phyloP scores from a whole-genome alignment of 2,888 invertebrate genomes.

The Acronicta alni region DNA sequence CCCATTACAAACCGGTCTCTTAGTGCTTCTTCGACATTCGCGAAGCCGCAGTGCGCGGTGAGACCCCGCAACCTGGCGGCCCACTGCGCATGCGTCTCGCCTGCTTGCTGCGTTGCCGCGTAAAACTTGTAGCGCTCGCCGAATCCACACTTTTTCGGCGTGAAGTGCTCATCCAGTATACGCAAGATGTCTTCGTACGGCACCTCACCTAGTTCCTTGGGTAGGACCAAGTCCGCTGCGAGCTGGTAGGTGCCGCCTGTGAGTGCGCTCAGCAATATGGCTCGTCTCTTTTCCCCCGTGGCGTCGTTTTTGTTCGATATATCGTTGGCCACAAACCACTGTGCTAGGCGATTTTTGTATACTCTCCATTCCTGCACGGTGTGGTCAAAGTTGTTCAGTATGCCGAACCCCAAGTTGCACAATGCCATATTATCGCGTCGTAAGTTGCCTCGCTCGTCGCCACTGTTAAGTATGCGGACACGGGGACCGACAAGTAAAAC shows the following conservation, averaged over 20 bases:
- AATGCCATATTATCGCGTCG: no score
- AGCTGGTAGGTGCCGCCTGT: neutral
- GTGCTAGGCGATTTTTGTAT: neutral
- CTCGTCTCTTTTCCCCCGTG: neutral
- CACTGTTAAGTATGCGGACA: neutral
- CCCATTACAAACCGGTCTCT: slow-evolving; percentile 52
- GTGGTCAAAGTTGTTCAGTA: neutral
- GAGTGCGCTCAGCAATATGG: slow-evolving; percentile 2
- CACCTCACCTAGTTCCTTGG: neutral
- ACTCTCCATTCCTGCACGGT: neutral
- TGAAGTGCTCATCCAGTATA: slow-evolving; percentile 9
- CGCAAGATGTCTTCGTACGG: neutral
- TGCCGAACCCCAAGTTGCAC: neutral
- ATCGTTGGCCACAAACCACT: neutral
- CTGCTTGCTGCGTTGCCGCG: slow-evolving; percentile 42
- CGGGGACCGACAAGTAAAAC: no score
- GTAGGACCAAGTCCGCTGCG: slow-evolving; percentile 1
- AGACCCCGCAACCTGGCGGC: slow-evolving; percentile 50
- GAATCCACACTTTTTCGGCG: slow-evolving; percentile 36
- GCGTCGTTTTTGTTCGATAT: neutral
- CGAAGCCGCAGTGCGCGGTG: slow-evolving; percentile 43
- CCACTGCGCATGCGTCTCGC: slow-evolving; percentile 51
- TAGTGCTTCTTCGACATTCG: slow-evolving; percentile 49
- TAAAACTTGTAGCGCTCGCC: slow-evolving; percentile 54
- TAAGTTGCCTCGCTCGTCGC: no score